Base-by-base conservation (phyloP, 53 echinoderm and acorn worm genomes). In the Astropecten irregularis region DNA sequence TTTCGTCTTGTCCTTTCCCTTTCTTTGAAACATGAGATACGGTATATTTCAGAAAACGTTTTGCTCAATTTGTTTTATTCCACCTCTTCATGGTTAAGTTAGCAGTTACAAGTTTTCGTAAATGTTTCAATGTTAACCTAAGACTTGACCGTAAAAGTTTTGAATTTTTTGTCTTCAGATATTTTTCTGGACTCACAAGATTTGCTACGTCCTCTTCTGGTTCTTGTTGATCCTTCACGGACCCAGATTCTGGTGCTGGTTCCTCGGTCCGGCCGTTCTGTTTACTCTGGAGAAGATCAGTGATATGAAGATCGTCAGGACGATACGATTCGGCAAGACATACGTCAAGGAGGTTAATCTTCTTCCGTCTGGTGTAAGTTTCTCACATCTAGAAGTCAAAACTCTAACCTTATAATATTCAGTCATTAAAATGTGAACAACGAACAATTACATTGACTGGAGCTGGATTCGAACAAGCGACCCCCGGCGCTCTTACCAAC, bases 141-240 rank as follows among this genome's bases (percentile, higher is more conserved):
- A n/a, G n/a, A n/a, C n/a, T n/a, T n/a, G n/a, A n/a, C n/a, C n/a
- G n/a, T n/a, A n/a, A n/a, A n/a, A n/a, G n/a, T n/a, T n/a, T n/a
- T n/a, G n/a, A n/a, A n/a, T n/a, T n/a, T 83, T 26, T 68, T 20
- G 21, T 35, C 30, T 50, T 27, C 71, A 91, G 91, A 74, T 91
- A 19, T 91, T 91, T 52, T 88, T 88, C 76, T 76, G 84, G 68
- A 88, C 91, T 5, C 91, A 91, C 59, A 48, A 88, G 22, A 84
- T 91, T 10, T 71, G 69, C 29, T 91, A 77, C 33, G 6, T 77
- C 21, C 35, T 42, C 27, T 91, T 88, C 39, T 88, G 82, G 77
- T 19, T 66, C 2, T 38, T 91, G 3, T 70, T 91, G n/a, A 83
- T 91, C 16, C 40, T 91, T 0, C 91, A 91, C 21, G 91, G 91